Evolutionary conservation across 2,113 vertebrate genomes (phyloP).

Genomic region (Dromaius novaehollandiae): DNA sequence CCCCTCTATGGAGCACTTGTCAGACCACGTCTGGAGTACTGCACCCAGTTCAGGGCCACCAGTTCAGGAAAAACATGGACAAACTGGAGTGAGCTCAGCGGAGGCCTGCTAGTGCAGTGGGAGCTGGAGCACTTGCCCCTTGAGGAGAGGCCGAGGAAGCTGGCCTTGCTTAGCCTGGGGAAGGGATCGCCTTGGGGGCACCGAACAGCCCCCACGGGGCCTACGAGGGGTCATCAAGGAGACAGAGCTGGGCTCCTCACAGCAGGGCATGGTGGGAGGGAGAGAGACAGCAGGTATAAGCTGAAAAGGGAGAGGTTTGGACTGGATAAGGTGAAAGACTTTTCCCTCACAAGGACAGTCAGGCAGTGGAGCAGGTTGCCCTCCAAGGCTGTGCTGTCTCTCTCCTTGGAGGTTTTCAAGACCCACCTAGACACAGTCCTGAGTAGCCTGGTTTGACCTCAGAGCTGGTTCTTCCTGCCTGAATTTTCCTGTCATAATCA

Average conservation of each 20-base stretch:
- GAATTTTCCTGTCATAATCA: neutral
- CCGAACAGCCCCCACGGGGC: neutral
- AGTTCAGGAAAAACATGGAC: neutral
- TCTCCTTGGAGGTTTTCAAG: neutral
- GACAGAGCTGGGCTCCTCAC: neutral
- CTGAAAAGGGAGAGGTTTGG: neutral
- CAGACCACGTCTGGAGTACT: neutral
- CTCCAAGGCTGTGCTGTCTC: rapidly evolving
- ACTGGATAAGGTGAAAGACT: neutral
- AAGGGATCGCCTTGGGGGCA: neutral
- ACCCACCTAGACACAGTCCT: neutral
- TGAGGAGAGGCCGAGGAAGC: neutral
- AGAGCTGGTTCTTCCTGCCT: rapidly evolving
- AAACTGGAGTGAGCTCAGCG: neutral
- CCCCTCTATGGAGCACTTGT: rapidly evolving
- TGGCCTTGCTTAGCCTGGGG: neutral
- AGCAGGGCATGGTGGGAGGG: rapidly evolving
- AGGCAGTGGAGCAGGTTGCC: neutral
- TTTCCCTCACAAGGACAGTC: neutral
- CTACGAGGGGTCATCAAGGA: rapidly evolving
- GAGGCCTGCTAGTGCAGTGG: neutral
- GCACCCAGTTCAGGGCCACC: neutral
- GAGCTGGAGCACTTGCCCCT: neutral
- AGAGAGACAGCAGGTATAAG: neutral
- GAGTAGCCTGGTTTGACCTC: neutral